Base-by-base conservation (phyloP, 2,888 invertebrate genomes). In the Agrotis segetum region DNA sequence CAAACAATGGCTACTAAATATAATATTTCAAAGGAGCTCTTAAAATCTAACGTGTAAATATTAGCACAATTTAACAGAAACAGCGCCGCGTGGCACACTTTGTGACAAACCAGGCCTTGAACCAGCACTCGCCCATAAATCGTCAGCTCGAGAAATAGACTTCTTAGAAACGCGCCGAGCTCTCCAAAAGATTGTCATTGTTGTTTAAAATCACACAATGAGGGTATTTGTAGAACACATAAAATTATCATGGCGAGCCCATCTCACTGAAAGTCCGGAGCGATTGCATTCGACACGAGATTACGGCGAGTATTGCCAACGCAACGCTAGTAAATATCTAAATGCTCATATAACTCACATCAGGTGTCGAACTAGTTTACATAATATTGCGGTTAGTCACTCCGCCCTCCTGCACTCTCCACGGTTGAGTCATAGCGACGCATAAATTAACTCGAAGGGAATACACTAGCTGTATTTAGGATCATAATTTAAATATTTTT, bases 1-100 rank as follows among this genome's bases (percentile, higher is more conserved):
- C 53, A 77, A 78, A 81, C 84, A 79, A 79, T 79, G 76, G 56
- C 79, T 82, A 79, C 85, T 85, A 85, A 82, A 85, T 85, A 84
- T 85, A 84, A 85, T 85, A 85, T 85, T 85, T 85, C 85, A 85
- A 85, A 85, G 85, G 72, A 81, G 79, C 82, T 77, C 82, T 82
- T 79, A 79, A 82, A 82, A 82, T 71, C 61, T 70, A 67, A 81
- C 75, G 81, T 74, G 81, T 85, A 85, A 85, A 85, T 85, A 85
- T 85, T 85, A 85, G 83, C 85, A 85, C 60, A 70, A 74, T 85
- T 79, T 66, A 77, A 77, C 74, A 77, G 79, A 74, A 83, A 77
- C 85, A 82, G 17, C 44, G 68, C 63, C 59, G 71, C 72, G 77
- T 70, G 77, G 68, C 77, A 80, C 79, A 78, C 76, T 82, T 80